Evolutionary conservation across 2,797 vertebrate genomes (phyloP), one percentile per base, ranked within the genome.

Genomic region (Hafferia zeledoni): DNA sequence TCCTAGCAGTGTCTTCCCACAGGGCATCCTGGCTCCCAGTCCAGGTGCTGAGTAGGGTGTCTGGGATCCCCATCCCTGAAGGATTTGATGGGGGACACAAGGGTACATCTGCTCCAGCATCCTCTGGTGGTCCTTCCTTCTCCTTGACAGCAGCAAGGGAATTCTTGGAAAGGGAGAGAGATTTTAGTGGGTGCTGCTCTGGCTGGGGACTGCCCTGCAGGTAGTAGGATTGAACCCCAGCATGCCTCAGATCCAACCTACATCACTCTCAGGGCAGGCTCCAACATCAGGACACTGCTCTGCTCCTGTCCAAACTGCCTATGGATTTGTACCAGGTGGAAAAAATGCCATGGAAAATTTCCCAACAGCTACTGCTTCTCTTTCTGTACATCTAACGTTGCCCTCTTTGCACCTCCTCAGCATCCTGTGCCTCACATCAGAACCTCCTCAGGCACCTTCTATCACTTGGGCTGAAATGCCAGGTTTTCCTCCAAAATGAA

Each of bases 141-240:
- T 80, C 63, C 55, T 33, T 9, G 5, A 15, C 61, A 69, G 78
- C 71, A 64, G 71, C 27, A 5, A 44, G 47, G 12, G 2, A 6
- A 8, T 18, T 55, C 96, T 96, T 44, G 35, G 22, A 55, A 82
- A 91, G 22, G 28, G 69, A 78, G 20, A 59, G 43, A 69, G 8
- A 24, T n/a, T 75, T 78, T 4, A 0, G 44, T 60, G 25, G 2
- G 0, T 11, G 4, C 35, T 50, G 33, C 13, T 31, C 37, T 4
- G 9, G 6, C 13, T 23, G 16, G 30, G 25, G 9, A 30, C 19
- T 10, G 17, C 20, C 14, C 44, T 41, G 50, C 28, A 39, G 23
- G 31, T 31, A 1, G 16, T 7, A 14, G 30, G 56, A 61, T 55
- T 2, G 2, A 47, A 22, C 7, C 11, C 46, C 35, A 72, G 50